A percentile compares a stretch with the other conserved stretches of the same genome.
phyloP scores from a whole-genome alignment of 2,888 invertebrate genomes.

The Caenorhabditis japonica region DNA sequence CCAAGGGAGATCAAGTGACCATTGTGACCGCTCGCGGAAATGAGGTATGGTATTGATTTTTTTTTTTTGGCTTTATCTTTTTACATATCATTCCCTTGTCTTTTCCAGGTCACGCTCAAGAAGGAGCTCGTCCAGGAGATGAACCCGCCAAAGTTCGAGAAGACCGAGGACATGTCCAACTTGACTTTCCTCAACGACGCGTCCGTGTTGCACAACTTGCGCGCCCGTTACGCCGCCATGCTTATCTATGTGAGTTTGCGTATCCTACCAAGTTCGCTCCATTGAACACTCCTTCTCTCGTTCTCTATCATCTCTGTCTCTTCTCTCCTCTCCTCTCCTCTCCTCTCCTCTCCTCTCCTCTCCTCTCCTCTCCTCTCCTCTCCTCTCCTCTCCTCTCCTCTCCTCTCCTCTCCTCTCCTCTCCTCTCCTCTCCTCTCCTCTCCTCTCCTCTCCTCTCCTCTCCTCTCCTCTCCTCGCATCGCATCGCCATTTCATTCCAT shows the following conservation, averaged over 20 bases:
- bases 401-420: too few relatives aligned
- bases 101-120: constrained; percentile 83
- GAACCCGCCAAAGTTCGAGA: constrained; percentile 99
- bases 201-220: constrained; percentile 97
- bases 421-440: too few relatives aligned
- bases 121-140: constrained; percentile 93
- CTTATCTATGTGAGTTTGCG: constrained; percentile 82
- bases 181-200: constrained; percentile 99
- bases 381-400: too few relatives aligned
- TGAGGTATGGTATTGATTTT: constrained; percentile 54
- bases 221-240: constrained; percentile 95
- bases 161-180: constrained; percentile 83
- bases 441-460: too few relatives aligned
- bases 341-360: neutral
- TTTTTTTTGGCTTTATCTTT: neutral
- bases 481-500: too few relatives aligned
- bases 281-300: neutral
- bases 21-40: constrained; percentile 84
- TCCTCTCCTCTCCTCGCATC: too few relatives aligned
- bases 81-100: neutral
- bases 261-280: neutral
- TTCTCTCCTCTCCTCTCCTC: neutral
- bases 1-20: constrained; percentile 97
- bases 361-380: neutral
- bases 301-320: neutral